Evolutionary conservation across 2,888 invertebrate species (phyloP).

Genomic region (Smittia aterrima): DNA sequence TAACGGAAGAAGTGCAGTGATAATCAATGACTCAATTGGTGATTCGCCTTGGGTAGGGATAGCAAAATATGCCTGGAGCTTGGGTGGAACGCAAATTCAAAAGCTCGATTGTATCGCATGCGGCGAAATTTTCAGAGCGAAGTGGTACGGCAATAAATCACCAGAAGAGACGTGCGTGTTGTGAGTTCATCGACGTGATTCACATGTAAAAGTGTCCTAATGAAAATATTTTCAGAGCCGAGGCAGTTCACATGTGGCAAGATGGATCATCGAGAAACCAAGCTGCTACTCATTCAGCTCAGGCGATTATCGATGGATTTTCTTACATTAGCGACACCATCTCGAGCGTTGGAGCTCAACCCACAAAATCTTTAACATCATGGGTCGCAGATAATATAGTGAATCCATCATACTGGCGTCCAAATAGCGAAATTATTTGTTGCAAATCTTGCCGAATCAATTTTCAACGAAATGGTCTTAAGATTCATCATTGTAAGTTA

Average conservation of each 20-base stretch:
- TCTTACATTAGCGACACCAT: slow-evolving; percentile 63
- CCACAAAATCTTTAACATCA: slow-evolving; percentile 63
- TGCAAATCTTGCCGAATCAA: slow-evolving; percentile 64
- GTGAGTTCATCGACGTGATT: not conserved
- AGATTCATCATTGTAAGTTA: slow-evolving; percentile 67
- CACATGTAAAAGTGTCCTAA: slow-evolving; percentile 56
- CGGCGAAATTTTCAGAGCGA: slow-evolving; percentile 60
- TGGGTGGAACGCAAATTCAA: slow-evolving; percentile 28
- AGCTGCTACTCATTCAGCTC: slow-evolving; percentile 59
- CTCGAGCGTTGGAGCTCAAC: slow-evolving; percentile 65
- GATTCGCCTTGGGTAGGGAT: slow-evolving; percentile 65
- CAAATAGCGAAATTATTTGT: slow-evolving; percentile 68
- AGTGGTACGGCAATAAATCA: slow-evolving; percentile 77
- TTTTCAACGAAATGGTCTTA: slow-evolving; percentile 58
- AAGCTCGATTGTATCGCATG: slow-evolving; percentile 42
- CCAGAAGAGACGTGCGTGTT: slow-evolving; percentile 67
- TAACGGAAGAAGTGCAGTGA: slow-evolving; percentile 49
- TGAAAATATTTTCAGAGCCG: slow-evolving; percentile 55
- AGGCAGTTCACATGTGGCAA: slow-evolving; percentile 70
- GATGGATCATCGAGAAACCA: slow-evolving; percentile 56
- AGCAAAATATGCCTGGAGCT: slow-evolving; percentile 73
- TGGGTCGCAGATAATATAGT: slow-evolving; percentile 74
- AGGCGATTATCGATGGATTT: slow-evolving; percentile 65
- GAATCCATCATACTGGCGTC: slow-evolving; percentile 77
- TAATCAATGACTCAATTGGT: slow-evolving; percentile 47